Base-by-base conservation (phyloP, 2,113 vertebrate species). In the Syngnathus scovelli region DNA sequence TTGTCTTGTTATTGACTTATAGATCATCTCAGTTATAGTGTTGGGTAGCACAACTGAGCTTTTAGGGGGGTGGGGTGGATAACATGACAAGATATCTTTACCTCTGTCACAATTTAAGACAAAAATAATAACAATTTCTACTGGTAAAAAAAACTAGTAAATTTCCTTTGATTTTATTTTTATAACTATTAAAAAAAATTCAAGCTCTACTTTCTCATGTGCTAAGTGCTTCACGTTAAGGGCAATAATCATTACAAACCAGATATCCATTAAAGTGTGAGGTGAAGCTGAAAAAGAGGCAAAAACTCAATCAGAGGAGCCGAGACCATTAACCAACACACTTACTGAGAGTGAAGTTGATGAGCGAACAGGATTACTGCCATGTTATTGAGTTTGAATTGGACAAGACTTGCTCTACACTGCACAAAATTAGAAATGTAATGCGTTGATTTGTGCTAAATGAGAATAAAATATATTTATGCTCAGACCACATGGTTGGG, bases 211-310 rank as follows among this genome's bases (percentile, higher is more conserved):
- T 85, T 85, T 79, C 87, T 90, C 90, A 91, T 90, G 88, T 80
- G 86, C 85, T 75, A 83, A 91, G 89, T 90, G 89, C 89, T 90
- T 71, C 72, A 81, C 82, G 86, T 90, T 86, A 88, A 90, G 74
- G 93, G 92, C 90, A 86, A 94, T 96, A 94, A 93, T 98, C 96
- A 95, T 94, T 91, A 92, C 93, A 97, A 98, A 98, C 94, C 89
- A 86, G 94, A 98, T 98, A 93, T 96, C 93, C 90, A 91, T 91
- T 92, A 88, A 89, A 93, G 96, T 92, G 94, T 93, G 93, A 94
- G 94, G 92, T 93, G 92, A 93, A 95, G 93, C 93, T 88, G 92
- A 94, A 95, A 96, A 95, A 96, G 94, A 95, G 94, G 89, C 87
- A 91, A 93, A 94, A 98, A 98, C 95, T 94, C 89, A 98, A 98